Evolutionary conservation across 2,113 vertebrate species (phyloP).

Genomic region (Vulpes vulpes): DNA sequence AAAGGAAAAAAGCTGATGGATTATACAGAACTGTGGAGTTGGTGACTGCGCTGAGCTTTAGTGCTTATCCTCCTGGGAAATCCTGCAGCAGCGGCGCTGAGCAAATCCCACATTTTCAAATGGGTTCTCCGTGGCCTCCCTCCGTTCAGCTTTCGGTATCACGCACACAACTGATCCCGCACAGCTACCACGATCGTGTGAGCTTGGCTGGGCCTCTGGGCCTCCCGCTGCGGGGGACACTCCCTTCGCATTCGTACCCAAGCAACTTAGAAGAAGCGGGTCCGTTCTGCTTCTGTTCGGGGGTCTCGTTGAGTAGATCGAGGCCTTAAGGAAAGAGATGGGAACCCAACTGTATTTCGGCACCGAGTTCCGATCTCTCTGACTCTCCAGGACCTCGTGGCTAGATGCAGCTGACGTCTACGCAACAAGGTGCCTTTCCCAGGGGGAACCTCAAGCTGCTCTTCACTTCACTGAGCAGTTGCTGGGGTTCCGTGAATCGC

Average conservation of each 20-base stretch:
- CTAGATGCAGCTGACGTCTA: conserved; percentile 66
- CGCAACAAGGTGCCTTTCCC: conserved; percentile 64
- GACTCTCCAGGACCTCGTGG: conserved; percentile 71
- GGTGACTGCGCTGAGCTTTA: conserved; percentile 80
- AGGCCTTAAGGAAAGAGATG: conserved; percentile 72
- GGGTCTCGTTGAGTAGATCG: conserved; percentile 71
- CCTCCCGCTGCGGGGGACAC: conserved; percentile 80
- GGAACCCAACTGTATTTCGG: conserved; percentile 73
- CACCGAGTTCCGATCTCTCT: conserved; percentile 73
- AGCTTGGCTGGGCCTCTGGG: conserved; percentile 84
- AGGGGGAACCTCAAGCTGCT: conserved; percentile 49
- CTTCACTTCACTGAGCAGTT: conserved; percentile 56
- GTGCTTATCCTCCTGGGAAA: conserved; percentile 84
- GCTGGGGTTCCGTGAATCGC: conserved; percentile 47
- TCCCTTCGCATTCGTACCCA: conserved; percentile 85
- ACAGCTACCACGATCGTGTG: conserved; percentile 81
- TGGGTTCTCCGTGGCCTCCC: conserved; percentile 83
- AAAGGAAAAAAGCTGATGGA: conserved; percentile 85
- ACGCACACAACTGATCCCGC: conserved; percentile 88
- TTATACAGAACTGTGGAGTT: conserved; percentile 86
- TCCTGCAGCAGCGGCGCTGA: conserved; percentile 84
- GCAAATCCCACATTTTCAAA: conserved; percentile 85
- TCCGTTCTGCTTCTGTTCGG: conserved; percentile 81
- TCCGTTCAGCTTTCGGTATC: conserved; percentile 87
- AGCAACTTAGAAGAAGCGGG: conserved; percentile 81